Conservation (phyloP, 35 echinoderm and acorn worm species). For the Stichopus chloronotus region DNA sequence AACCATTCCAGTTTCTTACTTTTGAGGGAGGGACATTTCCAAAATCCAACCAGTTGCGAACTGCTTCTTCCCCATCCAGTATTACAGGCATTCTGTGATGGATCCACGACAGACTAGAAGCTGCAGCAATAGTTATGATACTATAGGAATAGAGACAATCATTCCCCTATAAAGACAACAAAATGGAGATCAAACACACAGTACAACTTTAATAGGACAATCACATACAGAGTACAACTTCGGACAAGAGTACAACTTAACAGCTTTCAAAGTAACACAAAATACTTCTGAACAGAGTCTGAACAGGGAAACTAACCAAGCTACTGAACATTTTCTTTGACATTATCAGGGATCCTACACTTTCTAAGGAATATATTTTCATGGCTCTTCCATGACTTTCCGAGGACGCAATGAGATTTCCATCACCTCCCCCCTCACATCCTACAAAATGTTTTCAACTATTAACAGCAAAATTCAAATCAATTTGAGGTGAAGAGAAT, state of each 20-base stretch:
- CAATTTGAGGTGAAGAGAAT: too few relatives aligned
- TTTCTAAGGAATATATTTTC: too few relatives aligned
- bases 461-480: too few relatives aligned
- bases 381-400: too few relatives aligned
- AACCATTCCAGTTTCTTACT: constrained; percentile 31
- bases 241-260: neutral
- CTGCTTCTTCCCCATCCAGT: constrained; percentile 83
- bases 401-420: too few relatives aligned
- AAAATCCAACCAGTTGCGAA: constrained; percentile 89
- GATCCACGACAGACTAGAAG: constrained; percentile 73
- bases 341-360: neutral
- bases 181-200: neutral
- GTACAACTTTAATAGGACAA: too few relatives aligned
- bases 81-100: constrained; percentile 94
- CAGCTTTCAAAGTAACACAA: neutral
- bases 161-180: constrained; percentile 64
- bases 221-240: too few relatives aligned
- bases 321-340: neutral
- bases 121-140: constrained; percentile 81
- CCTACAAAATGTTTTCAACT: too few relatives aligned
- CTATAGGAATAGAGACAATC: constrained; percentile 83
- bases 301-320: neutral
- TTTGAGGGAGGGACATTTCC: constrained; percentile 65
- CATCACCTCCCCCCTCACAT: too few relatives aligned
- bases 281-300: neutral